These are phyloP conservation scores for Drosophila seguyi DNA, from an alignment of 1,140 invertebrate species.

Conservation along the genomic window DNA sequence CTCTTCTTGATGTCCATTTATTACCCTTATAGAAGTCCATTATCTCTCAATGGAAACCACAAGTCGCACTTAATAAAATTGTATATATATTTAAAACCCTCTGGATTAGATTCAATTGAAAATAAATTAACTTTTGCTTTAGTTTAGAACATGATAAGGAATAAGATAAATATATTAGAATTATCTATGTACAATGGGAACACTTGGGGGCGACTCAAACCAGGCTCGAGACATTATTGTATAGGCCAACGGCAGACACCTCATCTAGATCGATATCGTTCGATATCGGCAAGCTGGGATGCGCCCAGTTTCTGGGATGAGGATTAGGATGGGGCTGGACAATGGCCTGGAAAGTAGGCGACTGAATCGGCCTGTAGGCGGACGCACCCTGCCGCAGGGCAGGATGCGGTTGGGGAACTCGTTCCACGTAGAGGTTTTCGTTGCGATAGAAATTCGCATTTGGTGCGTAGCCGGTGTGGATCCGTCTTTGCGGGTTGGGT, in stretches of 20 bases:
- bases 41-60: background rate
- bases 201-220: conserved; percentile 45
- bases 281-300: conserved; percentile 17
- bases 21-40: too few relatives aligned
- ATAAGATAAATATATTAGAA: conserved; percentile 66
- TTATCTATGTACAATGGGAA: conserved; percentile 61
- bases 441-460: conserved; percentile 40
- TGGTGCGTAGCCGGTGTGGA: conserved; percentile 39
- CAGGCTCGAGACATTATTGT: conserved; percentile 72
- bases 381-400: conserved; percentile 1
- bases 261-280: conserved; percentile 63
- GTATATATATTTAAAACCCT: conserved; percentile 22
- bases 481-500: conserved; percentile 21
- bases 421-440: conserved; percentile 26
- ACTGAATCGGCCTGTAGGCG: conserved; percentile 27
- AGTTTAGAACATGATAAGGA: conserved; percentile 33
- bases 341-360: conserved; percentile 23
- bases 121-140: conserved; percentile 47
- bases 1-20: background rate
- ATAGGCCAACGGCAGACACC: conserved; percentile 54
- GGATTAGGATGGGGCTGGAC: conserved; percentile 14
- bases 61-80: background rate
- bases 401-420: conserved; percentile 10
- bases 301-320: conserved; percentile 41
- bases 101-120: conserved; percentile 24